Conservation (phyloP, 1,140 invertebrate species). For the Drosophila mojavensis region DNA sequence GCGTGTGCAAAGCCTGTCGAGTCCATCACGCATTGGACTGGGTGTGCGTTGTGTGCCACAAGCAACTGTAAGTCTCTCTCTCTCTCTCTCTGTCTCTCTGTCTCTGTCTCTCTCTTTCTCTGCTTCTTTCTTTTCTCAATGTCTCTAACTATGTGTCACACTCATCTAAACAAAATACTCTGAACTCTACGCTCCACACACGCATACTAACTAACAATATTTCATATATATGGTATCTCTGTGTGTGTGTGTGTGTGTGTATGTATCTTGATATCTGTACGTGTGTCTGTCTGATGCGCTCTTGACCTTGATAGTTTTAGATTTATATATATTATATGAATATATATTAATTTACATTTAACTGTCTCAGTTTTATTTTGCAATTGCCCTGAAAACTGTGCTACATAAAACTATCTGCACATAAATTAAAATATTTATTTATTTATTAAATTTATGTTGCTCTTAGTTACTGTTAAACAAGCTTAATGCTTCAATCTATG, state of each 20-base stretch:
- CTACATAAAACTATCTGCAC: background rate
- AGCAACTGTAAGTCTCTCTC: constrained; percentile 88
- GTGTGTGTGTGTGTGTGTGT: background rate
- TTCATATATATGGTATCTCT: background rate
- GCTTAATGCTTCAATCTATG: background rate
- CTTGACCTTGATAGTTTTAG: background rate
- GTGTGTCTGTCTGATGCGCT: too few species aligned
- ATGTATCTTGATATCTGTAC: background rate
- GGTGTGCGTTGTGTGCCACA: constrained; percentile 90
- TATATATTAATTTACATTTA: background rate
- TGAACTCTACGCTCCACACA: background rate
- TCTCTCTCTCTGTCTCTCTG: constrained; percentile 30
- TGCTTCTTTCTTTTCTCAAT: constrained; percentile 53
- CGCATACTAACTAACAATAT: constrained; percentile 10
- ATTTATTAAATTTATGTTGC: background rate
- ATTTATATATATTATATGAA: background rate
- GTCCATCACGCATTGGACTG: constrained; percentile 89
- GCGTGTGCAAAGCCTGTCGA: constrained; percentile 90
- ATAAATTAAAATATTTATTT: background rate
- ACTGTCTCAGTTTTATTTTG: background rate
- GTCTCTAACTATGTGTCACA: constrained; percentile 17
- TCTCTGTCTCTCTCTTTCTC: constrained; percentile 7
- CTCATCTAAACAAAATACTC: constrained; percentile 3
- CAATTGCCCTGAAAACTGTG: background rate
- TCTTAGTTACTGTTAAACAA: background rate